phyloP scores from a whole-genome alignment of 2,113 vertebrate species.

The Loxodonta africana region DNA sequence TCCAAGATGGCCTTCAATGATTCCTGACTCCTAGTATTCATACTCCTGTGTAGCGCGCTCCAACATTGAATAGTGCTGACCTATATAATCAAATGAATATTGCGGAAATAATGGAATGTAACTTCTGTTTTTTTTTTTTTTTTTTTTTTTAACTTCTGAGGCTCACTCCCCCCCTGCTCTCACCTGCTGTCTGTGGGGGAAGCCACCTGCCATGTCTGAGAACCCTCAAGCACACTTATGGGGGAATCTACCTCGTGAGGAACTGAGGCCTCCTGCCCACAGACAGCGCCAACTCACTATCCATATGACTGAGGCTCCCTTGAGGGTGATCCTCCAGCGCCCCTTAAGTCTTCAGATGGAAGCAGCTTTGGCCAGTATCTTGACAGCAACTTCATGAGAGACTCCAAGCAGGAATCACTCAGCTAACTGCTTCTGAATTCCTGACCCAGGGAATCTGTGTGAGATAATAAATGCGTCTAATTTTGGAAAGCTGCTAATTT shows the following conservation, averaged over 20 bases:
- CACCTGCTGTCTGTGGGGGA: not conserved
- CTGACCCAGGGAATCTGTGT: not conserved
- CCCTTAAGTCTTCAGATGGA: not conserved
- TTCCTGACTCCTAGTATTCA: not conserved
- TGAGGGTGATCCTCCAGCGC: not conserved
- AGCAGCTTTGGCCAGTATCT: not conserved
- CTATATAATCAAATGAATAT: not conserved
- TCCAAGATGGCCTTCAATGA: not conserved
- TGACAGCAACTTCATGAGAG: not conserved
- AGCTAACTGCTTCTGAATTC: not conserved
- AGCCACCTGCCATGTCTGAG: not conserved
- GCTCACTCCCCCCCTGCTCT: not conserved
- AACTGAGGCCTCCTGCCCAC: not conserved
- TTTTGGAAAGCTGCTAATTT: not conserved
- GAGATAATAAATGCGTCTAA: not conserved
- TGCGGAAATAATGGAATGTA: not conserved
- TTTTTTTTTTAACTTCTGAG: not conserved
- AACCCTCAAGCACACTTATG: not conserved
- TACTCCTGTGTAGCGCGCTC: not conserved
- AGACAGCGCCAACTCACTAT: not conserved
- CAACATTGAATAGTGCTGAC: not conserved
- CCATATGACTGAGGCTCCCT: not conserved
- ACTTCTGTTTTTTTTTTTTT: not conserved
- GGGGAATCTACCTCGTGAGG: not conserved
- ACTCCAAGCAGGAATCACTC: not conserved